Conservation (phyloP, 1,140 invertebrate genomes). For the Ostrea denselamellosa region DNA sequence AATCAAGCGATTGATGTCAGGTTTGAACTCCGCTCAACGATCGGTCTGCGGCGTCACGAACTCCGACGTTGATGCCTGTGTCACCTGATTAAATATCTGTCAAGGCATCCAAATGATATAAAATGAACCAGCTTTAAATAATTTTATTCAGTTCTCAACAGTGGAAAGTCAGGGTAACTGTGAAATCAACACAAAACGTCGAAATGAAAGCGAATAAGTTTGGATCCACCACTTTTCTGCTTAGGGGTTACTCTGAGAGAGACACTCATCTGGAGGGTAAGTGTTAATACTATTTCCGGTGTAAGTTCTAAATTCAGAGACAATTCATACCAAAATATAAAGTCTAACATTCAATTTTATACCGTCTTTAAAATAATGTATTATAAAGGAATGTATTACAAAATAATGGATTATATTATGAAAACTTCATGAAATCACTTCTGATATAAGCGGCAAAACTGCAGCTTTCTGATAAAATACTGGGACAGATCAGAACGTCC, state of each 20-base stretch:
- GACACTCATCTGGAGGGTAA: neutral
- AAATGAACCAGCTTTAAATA: neutral
- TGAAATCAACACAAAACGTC: neutral
- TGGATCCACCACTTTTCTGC: slow-evolving; percentile 26
- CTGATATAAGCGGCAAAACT: too few species aligned
- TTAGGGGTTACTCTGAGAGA: neutral
- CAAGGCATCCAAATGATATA: neutral
- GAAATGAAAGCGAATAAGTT: neutral
- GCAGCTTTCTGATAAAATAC: too few species aligned
- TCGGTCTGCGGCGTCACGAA: neutral
- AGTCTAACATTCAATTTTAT: too few species aligned
- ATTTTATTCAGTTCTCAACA: neutral
- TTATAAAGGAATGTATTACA: too few species aligned
- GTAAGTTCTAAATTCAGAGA: too few species aligned
- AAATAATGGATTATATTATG: too few species aligned
- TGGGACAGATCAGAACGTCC: too few species aligned
- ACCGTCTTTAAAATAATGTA: too few species aligned
- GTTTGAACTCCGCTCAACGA: neutral
- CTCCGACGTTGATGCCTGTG: neutral
- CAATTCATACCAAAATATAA: too few species aligned
- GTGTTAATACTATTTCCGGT: neutral
- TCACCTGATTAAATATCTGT: neutral
- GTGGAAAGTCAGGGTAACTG: neutral
- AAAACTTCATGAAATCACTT: too few species aligned
- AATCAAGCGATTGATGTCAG: neutral